Evolutionary conservation across 2,797 vertebrate species (phyloP).

Genomic region (Petrocephalus sullivani): DNA sequence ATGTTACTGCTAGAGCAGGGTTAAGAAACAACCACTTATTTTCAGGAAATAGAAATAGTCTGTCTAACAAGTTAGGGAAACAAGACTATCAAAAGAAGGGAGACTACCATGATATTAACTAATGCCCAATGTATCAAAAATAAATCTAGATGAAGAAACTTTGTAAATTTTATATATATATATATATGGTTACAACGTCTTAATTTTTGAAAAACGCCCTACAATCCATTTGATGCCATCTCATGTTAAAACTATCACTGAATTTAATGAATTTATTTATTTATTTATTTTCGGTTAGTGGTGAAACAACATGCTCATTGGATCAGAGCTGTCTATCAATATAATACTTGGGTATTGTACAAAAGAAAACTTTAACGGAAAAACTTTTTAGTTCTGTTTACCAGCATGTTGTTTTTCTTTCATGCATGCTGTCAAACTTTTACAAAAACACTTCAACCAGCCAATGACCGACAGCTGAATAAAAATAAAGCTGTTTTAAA

Average conservation of each 20-base stretch:
- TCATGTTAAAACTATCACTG: neutral
- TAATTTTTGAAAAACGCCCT: neutral
- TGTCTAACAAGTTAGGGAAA: neutral
- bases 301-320: neutral
- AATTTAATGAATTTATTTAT: neutral
- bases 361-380: neutral
- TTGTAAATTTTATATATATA: neutral
- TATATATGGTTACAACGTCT: neutral
- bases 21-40: neutral
- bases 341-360: neutral
- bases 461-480: neutral
- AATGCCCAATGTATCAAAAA: neutral
- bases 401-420: neutral
- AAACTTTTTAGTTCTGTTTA: neutral
- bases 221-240: neutral
- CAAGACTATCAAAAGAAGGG: neutral
- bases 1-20: neutral
- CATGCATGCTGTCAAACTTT: neutral
- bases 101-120: neutral
- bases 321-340: neutral
- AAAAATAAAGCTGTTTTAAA: neutral
- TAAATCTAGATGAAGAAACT: neutral
- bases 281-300: neutral
- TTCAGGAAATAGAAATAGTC: neutral
- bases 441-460: neutral